Evolutionary conservation across 1,140 invertebrate genomes (phyloP).

Genomic region (Drosophila pruinosa): DNA sequence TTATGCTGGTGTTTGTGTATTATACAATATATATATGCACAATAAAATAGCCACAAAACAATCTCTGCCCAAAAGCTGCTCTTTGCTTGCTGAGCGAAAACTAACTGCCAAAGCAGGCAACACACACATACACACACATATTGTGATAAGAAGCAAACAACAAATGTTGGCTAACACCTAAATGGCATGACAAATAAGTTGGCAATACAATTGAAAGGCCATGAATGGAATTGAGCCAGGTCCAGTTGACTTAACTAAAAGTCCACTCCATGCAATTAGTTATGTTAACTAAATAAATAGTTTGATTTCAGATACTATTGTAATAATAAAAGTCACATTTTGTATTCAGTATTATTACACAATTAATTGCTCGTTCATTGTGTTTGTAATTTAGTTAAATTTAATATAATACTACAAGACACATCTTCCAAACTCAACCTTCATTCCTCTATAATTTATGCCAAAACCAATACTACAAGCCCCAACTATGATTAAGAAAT

Average conservation of each 20-base stretch:
- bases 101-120: slow-evolving; percentile 43
- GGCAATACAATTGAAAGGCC: slow-evolving; percentile 48
- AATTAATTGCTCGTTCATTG: too few species aligned
- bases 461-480: too few species aligned
- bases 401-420: too few species aligned
- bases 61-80: slow-evolving; percentile 61
- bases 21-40: slow-evolving; percentile 48
- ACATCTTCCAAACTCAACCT: too few species aligned
- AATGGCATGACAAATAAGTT: slow-evolving; percentile 69
- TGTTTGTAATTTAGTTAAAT: too few species aligned
- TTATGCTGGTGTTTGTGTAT: slow-evolving; percentile 56
- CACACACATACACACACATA: slow-evolving; percentile 2
- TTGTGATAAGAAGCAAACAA: slow-evolving; percentile 21
- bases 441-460: too few species aligned
- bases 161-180: slow-evolving; percentile 42
- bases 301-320: not conserved
- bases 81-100: slow-evolving; percentile 43
- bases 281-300: not conserved
- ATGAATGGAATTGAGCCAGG: slow-evolving; percentile 12
- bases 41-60: slow-evolving; percentile 75
- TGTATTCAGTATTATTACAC: too few species aligned
- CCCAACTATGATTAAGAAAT: not conserved
- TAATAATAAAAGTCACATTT: too few species aligned
- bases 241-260: slow-evolving; percentile 4
- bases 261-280: not conserved